Percentiles rank a stretch among this genome's conserved stretches.
These are phyloP conservation scores for Machimus atricapillus DNA, from an alignment of 2,888 invertebrate genomes.

Conservation along the genomic window DNA sequence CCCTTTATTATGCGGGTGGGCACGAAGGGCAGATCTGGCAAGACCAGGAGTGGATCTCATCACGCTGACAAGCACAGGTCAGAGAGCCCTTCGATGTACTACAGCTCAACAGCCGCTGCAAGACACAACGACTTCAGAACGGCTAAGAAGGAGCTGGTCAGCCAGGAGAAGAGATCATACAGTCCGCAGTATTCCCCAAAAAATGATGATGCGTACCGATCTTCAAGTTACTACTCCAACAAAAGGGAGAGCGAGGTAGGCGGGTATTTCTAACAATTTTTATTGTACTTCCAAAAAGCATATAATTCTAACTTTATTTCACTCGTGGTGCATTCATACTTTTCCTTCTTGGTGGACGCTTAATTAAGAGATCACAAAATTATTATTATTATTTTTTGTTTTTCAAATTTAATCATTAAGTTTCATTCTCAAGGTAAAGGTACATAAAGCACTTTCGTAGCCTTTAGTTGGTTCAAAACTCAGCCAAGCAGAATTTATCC, in stretches of 20 bases:
- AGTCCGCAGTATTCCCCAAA: conserved; percentile 62
- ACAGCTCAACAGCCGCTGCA: conserved; percentile 57
- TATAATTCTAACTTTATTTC: neutral
- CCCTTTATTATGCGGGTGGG: conserved; percentile 88
- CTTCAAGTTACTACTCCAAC: conserved; percentile 56
- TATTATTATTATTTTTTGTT: neutral
- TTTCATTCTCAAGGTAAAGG: too few relatives aligned
- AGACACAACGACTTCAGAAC: conserved; percentile 59
- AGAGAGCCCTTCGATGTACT: conserved; percentile 62
- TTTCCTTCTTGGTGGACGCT: neutral
- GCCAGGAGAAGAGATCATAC: conserved; percentile 56
- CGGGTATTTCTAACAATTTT: neutral
- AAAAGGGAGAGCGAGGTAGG: conserved; percentile 62
- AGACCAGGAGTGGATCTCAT: conserved; percentile 66
- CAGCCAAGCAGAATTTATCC: too few relatives aligned
- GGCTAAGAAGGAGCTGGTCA: conserved; percentile 51
- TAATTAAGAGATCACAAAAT: too few relatives aligned
- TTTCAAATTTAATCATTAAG: too few relatives aligned
- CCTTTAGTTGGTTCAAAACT: too few relatives aligned
- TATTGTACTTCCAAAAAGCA: neutral
- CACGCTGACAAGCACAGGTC: conserved; percentile 65
- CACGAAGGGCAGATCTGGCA: conserved; percentile 69
- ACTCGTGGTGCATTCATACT: neutral
- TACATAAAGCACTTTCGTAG: too few relatives aligned
- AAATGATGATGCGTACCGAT: conserved; percentile 56